Conservation (phyloP, 92 coral and sea anemone species). For the Desmophyllum pertusum region DNA sequence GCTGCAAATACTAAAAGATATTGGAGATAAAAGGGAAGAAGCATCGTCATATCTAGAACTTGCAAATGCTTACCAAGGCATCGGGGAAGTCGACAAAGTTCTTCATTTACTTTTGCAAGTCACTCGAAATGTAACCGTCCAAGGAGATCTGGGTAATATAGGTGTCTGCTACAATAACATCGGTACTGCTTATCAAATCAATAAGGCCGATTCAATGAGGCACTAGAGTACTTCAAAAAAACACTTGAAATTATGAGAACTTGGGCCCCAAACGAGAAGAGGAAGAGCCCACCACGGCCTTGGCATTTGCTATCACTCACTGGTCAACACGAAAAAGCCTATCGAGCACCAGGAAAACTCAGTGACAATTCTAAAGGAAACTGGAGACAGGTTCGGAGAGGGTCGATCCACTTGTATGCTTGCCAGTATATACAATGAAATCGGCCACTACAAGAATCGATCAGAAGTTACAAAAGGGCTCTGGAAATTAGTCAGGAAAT, state of each 20-base stretch:
- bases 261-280: not conserved
- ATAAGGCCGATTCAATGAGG: not conserved
- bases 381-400: not conserved
- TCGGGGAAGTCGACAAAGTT: conserved; percentile 2
- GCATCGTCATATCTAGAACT: not conserved
- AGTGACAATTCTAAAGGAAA: not conserved
- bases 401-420: not conserved
- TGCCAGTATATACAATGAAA: not conserved
- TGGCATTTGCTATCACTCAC: not conserved
- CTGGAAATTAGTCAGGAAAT: not conserved
- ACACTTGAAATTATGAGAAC: not conserved
- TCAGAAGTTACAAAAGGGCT: not conserved
- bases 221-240: not conserved
- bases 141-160: not conserved
- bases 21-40: conserved; percentile 9
- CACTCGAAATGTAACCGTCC: not conserved
- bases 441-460: not conserved
- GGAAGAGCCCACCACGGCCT: not conserved
- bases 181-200: not conserved
- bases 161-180: conserved; percentile 11
- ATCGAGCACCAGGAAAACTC: not conserved
- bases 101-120: not conserved
- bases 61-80: not conserved
- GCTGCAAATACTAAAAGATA: not conserved
- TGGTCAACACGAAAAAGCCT: not conserved